Evolutionary conservation across 2,113 vertebrate species (phyloP).

Genomic region (Anhinga rufa): DNA sequence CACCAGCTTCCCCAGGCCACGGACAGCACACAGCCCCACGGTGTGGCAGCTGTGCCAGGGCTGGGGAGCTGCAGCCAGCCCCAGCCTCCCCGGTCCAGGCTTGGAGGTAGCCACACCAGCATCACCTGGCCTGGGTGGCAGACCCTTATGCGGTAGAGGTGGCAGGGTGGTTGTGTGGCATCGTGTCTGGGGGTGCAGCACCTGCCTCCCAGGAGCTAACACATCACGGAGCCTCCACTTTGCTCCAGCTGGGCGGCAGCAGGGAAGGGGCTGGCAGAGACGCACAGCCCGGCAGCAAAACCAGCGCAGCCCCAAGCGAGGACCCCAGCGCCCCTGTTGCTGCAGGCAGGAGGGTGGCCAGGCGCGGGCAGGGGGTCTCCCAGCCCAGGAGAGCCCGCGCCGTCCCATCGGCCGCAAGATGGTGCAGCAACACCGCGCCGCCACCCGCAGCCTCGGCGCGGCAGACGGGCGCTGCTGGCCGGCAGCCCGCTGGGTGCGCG

Average conservation of each 20-base stretch:
- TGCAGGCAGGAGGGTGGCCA: not conserved
- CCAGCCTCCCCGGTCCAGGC: not conserved
- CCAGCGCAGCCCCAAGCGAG: not conserved
- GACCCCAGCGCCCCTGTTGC: no score
- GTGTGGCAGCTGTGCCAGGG: not conserved
- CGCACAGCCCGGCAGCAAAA: not conserved
- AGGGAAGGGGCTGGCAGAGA: not conserved
- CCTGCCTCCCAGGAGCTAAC: not conserved
- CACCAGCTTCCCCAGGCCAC: not conserved
- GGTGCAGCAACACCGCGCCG: not conserved
- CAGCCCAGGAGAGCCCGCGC: not conserved
- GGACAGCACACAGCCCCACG: no score
- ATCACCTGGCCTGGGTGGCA: not conserved
- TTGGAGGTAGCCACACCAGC: not conserved
- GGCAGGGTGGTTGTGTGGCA: not conserved
- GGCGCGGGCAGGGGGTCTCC: no score
- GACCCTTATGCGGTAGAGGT: not conserved
- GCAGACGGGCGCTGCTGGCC: not conserved
- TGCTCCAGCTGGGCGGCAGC: not conserved
- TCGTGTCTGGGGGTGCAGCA: not conserved
- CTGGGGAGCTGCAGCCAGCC: not conserved
- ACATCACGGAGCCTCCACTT: rapidly evolving
- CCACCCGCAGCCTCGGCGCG: no score
- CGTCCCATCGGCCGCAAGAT: not conserved
- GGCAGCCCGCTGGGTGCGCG: not conserved